phyloP scores from a whole-genome alignment of 2,797 vertebrate genomes.

The Acrossocheilus fasciatus region DNA sequence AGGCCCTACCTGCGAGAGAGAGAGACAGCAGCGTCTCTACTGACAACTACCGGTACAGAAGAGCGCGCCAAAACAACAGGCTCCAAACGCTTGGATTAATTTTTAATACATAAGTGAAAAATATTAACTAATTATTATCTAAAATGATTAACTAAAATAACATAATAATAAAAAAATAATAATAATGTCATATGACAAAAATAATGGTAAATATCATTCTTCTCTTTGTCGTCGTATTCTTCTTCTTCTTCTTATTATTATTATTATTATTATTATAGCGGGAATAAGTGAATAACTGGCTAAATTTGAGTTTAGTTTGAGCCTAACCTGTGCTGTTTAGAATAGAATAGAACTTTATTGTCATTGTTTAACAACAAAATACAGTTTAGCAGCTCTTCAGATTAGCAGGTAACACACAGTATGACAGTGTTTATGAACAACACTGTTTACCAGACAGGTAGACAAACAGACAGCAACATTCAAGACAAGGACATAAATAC shows the following conservation, averaged over 20 bases:
- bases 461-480: too few species aligned
- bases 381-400: too few species aligned
- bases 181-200: neutral
- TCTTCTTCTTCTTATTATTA: neutral
- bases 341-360: too few species aligned
- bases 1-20: conserved; percentile 76
- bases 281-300: neutral
- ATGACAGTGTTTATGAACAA: too few species aligned
- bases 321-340: neutral
- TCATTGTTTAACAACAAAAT: too few species aligned
- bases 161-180: neutral
- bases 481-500: too few species aligned
- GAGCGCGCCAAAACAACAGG: neutral
- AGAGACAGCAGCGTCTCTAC: conserved; percentile 2
- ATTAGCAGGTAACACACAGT: too few species aligned
- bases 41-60: conserved; percentile 36
- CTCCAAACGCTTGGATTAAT: neutral
- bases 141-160: too few species aligned
- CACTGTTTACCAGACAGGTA: too few species aligned
- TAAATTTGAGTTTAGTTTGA: neutral
- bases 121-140: neutral
- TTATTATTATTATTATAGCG: neutral
- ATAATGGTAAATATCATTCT: neutral
- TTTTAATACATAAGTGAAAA: neutral
- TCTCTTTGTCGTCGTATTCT: neutral